A percentile compares a stretch with the other conserved stretches of the same genome.
These are phyloP conservation scores for Lampris incognitus DNA, from an alignment of 2,113 vertebrate genomes.

Conservation along the genomic window DNA sequence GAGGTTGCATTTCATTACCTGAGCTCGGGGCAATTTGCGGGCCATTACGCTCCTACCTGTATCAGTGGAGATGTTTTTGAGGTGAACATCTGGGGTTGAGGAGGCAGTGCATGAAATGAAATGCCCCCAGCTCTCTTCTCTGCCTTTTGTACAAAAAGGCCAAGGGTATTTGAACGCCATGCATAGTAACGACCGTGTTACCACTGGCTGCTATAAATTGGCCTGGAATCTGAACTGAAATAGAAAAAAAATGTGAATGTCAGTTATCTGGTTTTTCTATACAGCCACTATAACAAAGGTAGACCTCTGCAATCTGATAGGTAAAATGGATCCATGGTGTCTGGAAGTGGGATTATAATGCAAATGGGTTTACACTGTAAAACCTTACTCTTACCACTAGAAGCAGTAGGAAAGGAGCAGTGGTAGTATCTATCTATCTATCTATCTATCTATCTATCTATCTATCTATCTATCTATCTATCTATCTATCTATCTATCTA, in stretches of 20 bases:
- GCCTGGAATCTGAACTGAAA: conserved; percentile 67
- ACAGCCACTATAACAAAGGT: background rate
- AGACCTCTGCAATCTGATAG: background rate
- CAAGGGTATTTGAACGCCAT: conserved; percentile 73
- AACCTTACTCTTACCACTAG: too few species aligned
- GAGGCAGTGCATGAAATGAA: conserved; percentile 83
- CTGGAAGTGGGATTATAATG: background rate
- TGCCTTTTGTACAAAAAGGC: conserved; percentile 78
- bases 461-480: too few species aligned
- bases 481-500: too few species aligned
- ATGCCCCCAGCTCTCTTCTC: conserved; percentile 71
- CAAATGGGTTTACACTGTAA: too few species aligned
- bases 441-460: too few species aligned
- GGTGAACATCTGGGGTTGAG: conserved; percentile 86
- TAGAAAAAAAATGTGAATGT: conserved; percentile 59
- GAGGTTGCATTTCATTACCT: conserved; percentile 85
- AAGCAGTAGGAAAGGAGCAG: too few species aligned
- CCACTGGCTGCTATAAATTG: conserved; percentile 65
- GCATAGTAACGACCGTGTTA: conserved; percentile 68
- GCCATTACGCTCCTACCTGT: conserved; percentile 83
- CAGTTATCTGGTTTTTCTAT: conserved; percentile 36
- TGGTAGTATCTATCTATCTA: too few species aligned
- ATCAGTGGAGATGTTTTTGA: conserved; percentile 80
- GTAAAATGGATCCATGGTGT: background rate
- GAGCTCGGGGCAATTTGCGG: conserved; percentile 79